Conservation (phyloP, 2,797 vertebrate genomes). For the Hozukius guyotensis region DNA sequence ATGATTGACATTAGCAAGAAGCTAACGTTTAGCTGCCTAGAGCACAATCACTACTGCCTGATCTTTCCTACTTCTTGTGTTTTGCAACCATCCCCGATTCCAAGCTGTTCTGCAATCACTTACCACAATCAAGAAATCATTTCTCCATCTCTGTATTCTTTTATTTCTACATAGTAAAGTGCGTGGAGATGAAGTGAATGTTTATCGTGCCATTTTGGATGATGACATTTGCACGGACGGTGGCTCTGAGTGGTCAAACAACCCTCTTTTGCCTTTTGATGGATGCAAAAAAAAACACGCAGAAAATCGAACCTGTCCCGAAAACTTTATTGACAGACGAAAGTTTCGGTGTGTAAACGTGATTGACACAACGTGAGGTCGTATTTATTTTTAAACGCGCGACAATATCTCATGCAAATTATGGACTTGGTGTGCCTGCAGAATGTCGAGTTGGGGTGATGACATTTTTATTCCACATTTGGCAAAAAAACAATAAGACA, state of each 20-base stretch:
- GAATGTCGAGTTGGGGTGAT: not conserved
- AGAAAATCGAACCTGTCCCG: not conserved
- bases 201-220: too few species aligned
- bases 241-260: not conserved
- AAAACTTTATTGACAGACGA: fast-evolving
- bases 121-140: too few species aligned
- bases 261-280: not conserved
- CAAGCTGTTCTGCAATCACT: too few species aligned
- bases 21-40: too few species aligned
- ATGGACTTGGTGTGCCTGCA: not conserved
- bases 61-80: too few species aligned
- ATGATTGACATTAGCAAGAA: too few species aligned
- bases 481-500: not conserved
- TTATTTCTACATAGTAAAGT: too few species aligned
- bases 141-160: too few species aligned
- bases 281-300: not conserved
- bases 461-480: not conserved
- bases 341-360: not conserved
- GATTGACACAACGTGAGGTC: not conserved
- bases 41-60: too few species aligned
- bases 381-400: not conserved
- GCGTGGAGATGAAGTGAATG: too few species aligned
- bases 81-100: too few species aligned
- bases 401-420: not conserved
- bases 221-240: not conserved